A percentile compares a stretch with the other conserved stretches of the same genome.
Conservation (phyloP, 2,797 vertebrate species). For the Halcyon leucocephala region DNA sequence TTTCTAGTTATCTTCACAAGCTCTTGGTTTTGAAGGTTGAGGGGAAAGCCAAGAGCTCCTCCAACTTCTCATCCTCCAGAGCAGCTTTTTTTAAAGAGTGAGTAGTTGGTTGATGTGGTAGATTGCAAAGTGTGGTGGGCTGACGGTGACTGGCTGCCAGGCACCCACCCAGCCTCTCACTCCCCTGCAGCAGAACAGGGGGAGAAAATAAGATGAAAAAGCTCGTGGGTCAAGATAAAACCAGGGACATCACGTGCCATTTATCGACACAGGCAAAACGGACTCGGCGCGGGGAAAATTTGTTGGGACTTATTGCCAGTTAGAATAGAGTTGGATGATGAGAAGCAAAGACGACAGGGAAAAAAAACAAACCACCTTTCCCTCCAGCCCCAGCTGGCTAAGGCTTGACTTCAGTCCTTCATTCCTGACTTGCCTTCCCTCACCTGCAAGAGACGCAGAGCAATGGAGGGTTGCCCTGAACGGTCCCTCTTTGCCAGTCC, state of each 20-base stretch:
- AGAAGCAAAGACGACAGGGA: neutral
- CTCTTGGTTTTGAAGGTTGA: neutral
- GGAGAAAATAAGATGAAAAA: neutral
- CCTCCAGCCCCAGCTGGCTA: neutral
- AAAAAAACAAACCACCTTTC: neutral
- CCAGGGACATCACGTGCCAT: rapidly evolving
- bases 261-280: neutral
- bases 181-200: neutral
- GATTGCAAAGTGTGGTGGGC: neutral
- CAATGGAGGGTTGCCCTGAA: no score
- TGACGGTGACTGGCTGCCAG: neutral
- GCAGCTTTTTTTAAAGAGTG: neutral
- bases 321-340: neutral
- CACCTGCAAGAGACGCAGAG: neutral
- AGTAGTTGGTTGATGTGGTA: neutral
- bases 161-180: rapidly evolving
- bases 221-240: neutral
- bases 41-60: neutral
- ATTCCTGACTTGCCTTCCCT: no score
- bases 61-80: neutral
- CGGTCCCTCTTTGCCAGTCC: neutral
- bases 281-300: neutral
- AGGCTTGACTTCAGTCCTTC: neutral
- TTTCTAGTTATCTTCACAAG: neutral
- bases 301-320: neutral